phyloP scores from a whole-genome alignment of 2,113 vertebrate genomes.

The Pollimyrus isidori region DNA sequence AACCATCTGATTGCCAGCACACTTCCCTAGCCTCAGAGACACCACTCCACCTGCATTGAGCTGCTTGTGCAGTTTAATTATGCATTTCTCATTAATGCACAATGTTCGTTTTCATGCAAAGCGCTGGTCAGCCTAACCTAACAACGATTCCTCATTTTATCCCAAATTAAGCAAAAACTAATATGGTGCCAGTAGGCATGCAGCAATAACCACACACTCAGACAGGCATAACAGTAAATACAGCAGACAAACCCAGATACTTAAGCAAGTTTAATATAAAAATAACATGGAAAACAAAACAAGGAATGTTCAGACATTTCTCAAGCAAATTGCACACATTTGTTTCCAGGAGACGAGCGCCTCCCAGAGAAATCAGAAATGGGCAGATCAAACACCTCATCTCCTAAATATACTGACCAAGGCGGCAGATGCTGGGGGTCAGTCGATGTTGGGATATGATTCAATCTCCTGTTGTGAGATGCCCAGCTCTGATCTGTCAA shows the following conservation, averaged over 20 bases:
- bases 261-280: conserved; percentile 15
- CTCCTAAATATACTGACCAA: background rate
- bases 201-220: background rate
- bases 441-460: background rate
- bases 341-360: background rate
- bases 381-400: background rate
- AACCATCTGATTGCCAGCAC: too few species aligned
- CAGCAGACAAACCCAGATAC: background rate
- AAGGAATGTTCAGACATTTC: background rate
- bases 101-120: background rate
- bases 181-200: too few species aligned
- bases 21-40: too few species aligned
- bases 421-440: background rate
- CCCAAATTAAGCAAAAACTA: background rate
- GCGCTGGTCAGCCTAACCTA: background rate
- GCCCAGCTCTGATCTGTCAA: background rate
- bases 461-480: background rate
- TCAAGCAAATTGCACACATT: background rate
- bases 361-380: background rate
- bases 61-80: background rate
- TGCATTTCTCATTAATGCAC: background rate
- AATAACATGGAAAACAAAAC: conserved; percentile 4
- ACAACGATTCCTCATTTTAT: background rate
- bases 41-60: background rate
- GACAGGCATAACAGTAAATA: background rate